These are phyloP conservation scores for Lasioglossum calceatum DNA, from an alignment of 2,888 invertebrate species.

Conservation along the genomic window DNA sequence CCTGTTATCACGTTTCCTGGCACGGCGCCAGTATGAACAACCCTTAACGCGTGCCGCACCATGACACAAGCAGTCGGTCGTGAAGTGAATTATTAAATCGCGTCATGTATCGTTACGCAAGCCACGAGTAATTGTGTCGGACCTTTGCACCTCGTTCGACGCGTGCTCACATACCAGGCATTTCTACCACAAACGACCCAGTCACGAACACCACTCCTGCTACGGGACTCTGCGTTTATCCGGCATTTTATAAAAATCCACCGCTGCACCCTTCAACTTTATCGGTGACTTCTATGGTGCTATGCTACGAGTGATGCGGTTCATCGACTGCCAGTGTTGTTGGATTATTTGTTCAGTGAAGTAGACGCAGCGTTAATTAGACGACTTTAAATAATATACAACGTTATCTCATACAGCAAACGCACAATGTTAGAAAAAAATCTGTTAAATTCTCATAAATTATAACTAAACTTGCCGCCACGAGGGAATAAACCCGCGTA, in stretches of 20 bases:
- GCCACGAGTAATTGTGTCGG: slow-evolving; percentile 51
- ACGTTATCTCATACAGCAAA: not conserved
- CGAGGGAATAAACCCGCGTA: too few species aligned
- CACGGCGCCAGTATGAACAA: slow-evolving; percentile 31
- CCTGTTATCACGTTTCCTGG: slow-evolving; percentile 35
- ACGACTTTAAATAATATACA: not conserved
- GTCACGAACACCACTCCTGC: not conserved
- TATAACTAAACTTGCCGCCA: too few species aligned
- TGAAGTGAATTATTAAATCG: slow-evolving; percentile 66
- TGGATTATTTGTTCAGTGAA: not conserved
- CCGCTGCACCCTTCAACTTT: not conserved
- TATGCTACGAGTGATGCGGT: not conserved
- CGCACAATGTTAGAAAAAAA: not conserved
- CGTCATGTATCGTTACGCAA: slow-evolving; percentile 49
- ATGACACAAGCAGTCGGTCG: slow-evolving; percentile 34
- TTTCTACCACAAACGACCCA: not conserved
- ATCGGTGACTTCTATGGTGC: not conserved
- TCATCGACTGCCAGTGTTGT: not conserved
- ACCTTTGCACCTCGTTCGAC: slow-evolving; percentile 44
- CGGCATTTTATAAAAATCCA: not conserved
- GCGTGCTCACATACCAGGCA: not conserved
- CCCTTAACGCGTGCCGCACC: slow-evolving; percentile 41
- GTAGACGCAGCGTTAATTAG: not conserved
- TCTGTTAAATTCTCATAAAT: not conserved
- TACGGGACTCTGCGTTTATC: not conserved